Evolutionary conservation across 1,140 invertebrate genomes (phyloP).

Genomic region (Mercenaria mercenaria): DNA sequence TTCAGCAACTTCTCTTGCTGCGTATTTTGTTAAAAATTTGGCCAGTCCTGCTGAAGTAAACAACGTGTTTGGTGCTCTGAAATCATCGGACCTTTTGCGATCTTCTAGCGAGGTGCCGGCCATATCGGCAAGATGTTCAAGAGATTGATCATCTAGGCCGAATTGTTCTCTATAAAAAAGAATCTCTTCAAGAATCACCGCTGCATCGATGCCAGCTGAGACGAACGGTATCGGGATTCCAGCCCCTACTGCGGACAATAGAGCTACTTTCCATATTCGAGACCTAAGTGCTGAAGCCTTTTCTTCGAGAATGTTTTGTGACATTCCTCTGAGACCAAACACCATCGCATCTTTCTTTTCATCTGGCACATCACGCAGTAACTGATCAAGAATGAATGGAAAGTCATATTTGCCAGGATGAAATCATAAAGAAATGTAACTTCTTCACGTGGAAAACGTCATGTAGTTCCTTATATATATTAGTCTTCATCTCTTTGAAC

Average conservation of each 20-base stretch:
- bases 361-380: neutral
- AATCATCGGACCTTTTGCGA: too few species aligned
- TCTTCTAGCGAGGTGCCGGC: too few species aligned
- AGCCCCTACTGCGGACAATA: neutral
- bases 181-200: too few species aligned
- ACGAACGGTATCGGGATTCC: neutral
- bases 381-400: neutral
- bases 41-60: too few species aligned
- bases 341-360: neutral
- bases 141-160: too few species aligned
- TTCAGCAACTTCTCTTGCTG: too few species aligned
- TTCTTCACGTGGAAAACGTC: neutral
- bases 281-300: neutral
- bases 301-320: neutral
- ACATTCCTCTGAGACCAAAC: neutral
- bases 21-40: too few species aligned
- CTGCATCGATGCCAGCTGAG: too few species aligned
- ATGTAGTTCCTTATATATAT: neutral
- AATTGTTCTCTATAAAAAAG: too few species aligned
- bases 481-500: neutral
- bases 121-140: too few species aligned
- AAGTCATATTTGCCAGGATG: conserved; percentile 8
- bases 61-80: too few species aligned
- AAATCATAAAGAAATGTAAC: neutral
- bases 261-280: neutral